Conservation (phyloP, 2,113 vertebrate genomes). For the Ochotona curzoniae region DNA sequence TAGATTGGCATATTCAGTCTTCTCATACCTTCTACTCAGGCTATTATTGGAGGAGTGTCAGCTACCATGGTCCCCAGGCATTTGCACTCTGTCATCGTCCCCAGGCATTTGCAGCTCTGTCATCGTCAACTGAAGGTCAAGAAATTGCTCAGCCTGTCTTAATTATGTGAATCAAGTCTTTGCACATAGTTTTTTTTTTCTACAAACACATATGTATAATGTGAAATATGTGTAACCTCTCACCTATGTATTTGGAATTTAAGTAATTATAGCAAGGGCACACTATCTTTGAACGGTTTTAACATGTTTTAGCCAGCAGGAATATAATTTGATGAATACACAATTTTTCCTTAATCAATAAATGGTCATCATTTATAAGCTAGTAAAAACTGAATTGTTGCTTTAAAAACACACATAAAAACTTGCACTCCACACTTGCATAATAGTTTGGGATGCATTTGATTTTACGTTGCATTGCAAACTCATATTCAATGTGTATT, state of each 20-base stretch:
- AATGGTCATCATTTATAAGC: neutral
- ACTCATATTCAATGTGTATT: neutral
- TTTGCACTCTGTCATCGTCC: neutral
- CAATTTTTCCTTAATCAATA: neutral
- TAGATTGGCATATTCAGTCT: neutral
- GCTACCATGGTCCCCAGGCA: neutral
- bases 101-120: neutral
- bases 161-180: no score
- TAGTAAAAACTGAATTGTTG: neutral
- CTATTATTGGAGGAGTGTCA: neutral
- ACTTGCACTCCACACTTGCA: neutral
- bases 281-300: neutral
- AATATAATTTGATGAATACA: neutral
- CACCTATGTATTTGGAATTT: neutral
- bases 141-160: no score
- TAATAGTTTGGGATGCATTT: neutral
- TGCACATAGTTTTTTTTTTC: neutral
- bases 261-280: constrained; percentile 6
- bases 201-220: neutral
- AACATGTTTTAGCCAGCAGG: neutral
- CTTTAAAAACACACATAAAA: neutral
- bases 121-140: no score
- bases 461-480: neutral
- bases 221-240: neutral
- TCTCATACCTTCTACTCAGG: neutral